phyloP scores from a whole-genome alignment of 2,888 invertebrate genomes.

The Myopa tessellatipennis region DNA sequence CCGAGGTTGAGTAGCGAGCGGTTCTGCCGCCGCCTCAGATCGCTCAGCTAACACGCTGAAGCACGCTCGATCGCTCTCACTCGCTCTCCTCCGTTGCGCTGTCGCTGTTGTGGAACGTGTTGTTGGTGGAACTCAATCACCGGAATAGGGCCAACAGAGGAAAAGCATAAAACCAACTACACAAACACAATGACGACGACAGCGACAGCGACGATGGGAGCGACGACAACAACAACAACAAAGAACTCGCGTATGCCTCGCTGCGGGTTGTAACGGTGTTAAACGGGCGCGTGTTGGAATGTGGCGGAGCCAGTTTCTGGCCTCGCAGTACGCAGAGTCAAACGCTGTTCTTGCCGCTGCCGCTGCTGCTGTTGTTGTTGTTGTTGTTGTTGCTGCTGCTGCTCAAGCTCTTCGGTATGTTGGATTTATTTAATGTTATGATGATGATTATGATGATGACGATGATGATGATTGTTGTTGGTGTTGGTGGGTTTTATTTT shows the following conservation, averaged over 20 bases:
- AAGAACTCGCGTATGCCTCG: conserved; percentile 4
- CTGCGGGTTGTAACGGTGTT: conserved; percentile 37
- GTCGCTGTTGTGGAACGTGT: not conserved
- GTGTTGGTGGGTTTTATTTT: conserved; percentile 17
- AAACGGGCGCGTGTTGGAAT: conserved; percentile 48
- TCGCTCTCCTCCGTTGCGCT: not conserved
- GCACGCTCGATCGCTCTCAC: not conserved
- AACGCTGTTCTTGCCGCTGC: not conserved
- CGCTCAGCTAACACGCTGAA: no score
- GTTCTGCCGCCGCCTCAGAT: no score
- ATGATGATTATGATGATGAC: not conserved
- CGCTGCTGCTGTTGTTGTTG: conserved; percentile 25
- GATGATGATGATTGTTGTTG: conserved; percentile 6
- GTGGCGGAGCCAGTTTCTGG: conserved; percentile 46
- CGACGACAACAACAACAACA: not conserved
- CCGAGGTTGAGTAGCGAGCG: no score
- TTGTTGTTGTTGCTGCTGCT: conserved; percentile 24
- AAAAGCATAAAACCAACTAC: not conserved
- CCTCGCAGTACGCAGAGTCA: conserved; percentile 28
- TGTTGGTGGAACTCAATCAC: conserved; percentile 15
- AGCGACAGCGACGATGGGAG: not conserved
- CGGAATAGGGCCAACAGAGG: conserved; percentile 23
- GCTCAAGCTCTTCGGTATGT: conserved; percentile 9
- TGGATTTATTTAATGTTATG: conserved; percentile 9
- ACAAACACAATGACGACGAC: not conserved